These are phyloP conservation scores for Malthinus flaveolus DNA, from an alignment of 2,888 invertebrate species.

Conservation along the genomic window DNA sequence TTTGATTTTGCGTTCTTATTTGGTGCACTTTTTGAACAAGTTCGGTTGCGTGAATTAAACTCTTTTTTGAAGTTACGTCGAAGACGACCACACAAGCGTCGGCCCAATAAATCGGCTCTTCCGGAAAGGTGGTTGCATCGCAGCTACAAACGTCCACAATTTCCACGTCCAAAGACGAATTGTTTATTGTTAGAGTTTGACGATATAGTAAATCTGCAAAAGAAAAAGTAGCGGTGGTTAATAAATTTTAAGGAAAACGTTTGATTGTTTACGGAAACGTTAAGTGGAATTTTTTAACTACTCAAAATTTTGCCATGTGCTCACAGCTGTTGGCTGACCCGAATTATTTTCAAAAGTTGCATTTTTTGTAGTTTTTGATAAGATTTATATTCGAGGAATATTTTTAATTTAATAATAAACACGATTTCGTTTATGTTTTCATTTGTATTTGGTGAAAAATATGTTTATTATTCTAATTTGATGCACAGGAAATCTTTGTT, in stretches of 20 bases:
- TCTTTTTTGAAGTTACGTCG: slow-evolving; percentile 72
- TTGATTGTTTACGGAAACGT: neutral
- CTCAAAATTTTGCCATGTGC: neutral
- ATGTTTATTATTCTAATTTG: neutral
- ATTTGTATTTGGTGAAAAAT: neutral
- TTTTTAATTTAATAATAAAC: neutral
- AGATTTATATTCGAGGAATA: neutral
- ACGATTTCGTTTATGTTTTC: neutral
- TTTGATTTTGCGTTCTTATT: slow-evolving; percentile 55
- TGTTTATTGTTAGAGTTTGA: slow-evolving; percentile 74
- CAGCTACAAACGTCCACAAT: slow-evolving; percentile 80
- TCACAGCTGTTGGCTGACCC: neutral
- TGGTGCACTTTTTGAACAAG: slow-evolving; percentile 63
- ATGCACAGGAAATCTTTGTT: too few relatives aligned
- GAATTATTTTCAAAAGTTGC: neutral
- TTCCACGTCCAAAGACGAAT: slow-evolving; percentile 73
- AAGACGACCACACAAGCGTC: slow-evolving; percentile 79
- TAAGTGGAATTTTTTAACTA: neutral
- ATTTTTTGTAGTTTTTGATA: too few relatives aligned
- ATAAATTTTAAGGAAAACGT: slow-evolving; percentile 10
- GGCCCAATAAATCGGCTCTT: slow-evolving; percentile 73
- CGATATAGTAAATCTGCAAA: slow-evolving; percentile 75
- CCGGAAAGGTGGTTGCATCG: slow-evolving; percentile 62
- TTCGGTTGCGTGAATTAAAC: slow-evolving; percentile 71
- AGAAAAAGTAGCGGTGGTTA: slow-evolving; percentile 33